Conservation (phyloP, 30 jellyfish, hydroid and myxozoan species). For the Nemopilema nomurai region DNA sequence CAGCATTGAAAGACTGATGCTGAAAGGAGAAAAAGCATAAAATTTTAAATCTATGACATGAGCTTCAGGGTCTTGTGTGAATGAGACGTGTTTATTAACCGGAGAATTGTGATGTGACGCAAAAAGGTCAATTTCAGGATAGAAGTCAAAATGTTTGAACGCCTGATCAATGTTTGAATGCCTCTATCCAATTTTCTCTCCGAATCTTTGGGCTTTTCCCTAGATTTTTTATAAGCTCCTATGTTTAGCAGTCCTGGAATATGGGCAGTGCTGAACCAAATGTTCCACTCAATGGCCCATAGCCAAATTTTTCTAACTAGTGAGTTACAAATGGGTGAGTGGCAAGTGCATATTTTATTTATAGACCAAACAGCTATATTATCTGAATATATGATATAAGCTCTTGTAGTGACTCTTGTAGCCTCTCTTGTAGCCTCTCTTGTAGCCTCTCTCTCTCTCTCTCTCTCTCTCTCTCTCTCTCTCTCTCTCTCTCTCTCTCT, state of each 20-base stretch:
- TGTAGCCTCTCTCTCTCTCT: no score
- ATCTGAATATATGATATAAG: not conserved
- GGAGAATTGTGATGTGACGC: slow-evolving; percentile 19
- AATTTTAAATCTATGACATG: slow-evolving; percentile 34
- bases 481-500: no score
- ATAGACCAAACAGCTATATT: slow-evolving; percentile 24
- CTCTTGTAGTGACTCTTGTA: no score
- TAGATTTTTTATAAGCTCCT: slow-evolving; percentile 30
- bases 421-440: no score
- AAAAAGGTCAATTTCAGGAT: slow-evolving; percentile 52
- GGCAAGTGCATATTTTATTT: slow-evolving; percentile 53
- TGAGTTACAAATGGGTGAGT: slow-evolving; percentile 13
- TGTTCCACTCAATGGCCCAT: slow-evolving; percentile 19
- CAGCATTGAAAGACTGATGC: not conserved
- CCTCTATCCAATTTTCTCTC: slow-evolving; percentile 30
- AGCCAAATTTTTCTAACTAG: slow-evolving; percentile 27
- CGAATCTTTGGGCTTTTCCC: slow-evolving; percentile 9
- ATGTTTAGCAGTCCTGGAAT: slow-evolving; percentile 47
- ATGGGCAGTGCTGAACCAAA: slow-evolving; percentile 37
- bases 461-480: no score
- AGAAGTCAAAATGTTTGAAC: not conserved
- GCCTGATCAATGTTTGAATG: not conserved
- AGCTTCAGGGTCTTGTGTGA: slow-evolving; percentile 53
- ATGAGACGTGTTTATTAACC: slow-evolving; percentile 16
- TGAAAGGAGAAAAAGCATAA: slow-evolving; percentile 61